Percentiles rank a stretch among this genome's conserved stretches.
Conservation (phyloP, 2,113 vertebrate species). For the Sylvietta virens region DNA sequence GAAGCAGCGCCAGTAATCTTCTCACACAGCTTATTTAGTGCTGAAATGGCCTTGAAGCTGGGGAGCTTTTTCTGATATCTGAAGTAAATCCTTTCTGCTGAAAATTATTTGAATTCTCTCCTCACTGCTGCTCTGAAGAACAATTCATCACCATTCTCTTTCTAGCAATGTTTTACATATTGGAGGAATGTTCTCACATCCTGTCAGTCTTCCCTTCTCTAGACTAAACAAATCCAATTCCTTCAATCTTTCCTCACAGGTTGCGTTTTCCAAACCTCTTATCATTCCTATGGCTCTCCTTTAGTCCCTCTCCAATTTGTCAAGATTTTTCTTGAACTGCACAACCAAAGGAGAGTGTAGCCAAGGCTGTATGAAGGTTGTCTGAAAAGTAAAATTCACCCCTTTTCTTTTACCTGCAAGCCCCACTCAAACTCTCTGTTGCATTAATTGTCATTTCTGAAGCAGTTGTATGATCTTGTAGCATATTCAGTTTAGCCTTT, state of each 20-base stretch:
- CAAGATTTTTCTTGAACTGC: slow-evolving; percentile 27
- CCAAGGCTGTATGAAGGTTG: background rate
- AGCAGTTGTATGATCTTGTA: background rate
- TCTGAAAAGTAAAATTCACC: background rate
- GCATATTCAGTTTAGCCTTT: background rate
- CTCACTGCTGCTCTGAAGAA: background rate
- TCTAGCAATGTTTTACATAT: slow-evolving; percentile 34
- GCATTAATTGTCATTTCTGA: background rate
- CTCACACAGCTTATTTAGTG: background rate
- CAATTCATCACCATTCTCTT: slow-evolving; percentile 57
- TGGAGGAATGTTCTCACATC: slow-evolving; percentile 41
- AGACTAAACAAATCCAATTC: slow-evolving; percentile 66
- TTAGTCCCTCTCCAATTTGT: slow-evolving; percentile 37
- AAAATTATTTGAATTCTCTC: slow-evolving; percentile 3
- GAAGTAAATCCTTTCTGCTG: background rate
- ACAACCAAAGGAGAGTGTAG: background rate
- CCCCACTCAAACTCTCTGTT: background rate
- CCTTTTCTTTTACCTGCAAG: background rate
- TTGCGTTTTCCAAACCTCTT: slow-evolving; percentile 51
- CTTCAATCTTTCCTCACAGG: slow-evolving; percentile 59
- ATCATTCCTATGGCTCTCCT: slow-evolving; percentile 56
- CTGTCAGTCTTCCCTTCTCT: slow-evolving; percentile 51
- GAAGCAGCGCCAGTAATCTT: slow-evolving; percentile 2
- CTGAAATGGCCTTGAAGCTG: background rate
- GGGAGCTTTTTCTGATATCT: background rate